phyloP scores from a whole-genome alignment of 1,140 invertebrate species.

The Ctenoplectra terminalis region DNA sequence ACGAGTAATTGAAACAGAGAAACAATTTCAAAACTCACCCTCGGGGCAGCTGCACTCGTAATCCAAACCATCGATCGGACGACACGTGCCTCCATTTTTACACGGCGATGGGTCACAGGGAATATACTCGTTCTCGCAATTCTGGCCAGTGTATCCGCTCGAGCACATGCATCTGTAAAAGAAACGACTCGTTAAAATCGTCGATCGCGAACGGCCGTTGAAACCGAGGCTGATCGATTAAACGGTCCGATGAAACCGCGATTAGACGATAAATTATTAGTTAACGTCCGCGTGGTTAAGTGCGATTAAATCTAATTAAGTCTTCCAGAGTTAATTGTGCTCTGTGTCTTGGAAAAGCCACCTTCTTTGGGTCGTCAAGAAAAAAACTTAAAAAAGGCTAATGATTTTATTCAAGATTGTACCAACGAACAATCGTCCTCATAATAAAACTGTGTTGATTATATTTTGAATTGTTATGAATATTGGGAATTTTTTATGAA shows the following conservation, averaged over 20 bases:
- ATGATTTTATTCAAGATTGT: not conserved
- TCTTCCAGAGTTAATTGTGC: slow-evolving; percentile 11
- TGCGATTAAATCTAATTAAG: too few relatives aligned
- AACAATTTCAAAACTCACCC: slow-evolving; percentile 86
- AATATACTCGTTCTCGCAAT: slow-evolving; percentile 95
- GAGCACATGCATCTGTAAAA: slow-evolving; percentile 92
- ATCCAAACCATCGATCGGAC: slow-evolving; percentile 87
- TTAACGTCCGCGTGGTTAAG: slow-evolving; percentile 34
- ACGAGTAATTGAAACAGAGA: slow-evolving; percentile 11
- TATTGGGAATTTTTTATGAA: too few relatives aligned
- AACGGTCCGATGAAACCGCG: slow-evolving; percentile 10
- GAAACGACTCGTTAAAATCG: slow-evolving; percentile 24
- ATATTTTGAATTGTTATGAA: too few relatives aligned
- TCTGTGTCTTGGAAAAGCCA: too few relatives aligned
- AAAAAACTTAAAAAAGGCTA: not conserved
- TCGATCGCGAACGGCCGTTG: not conserved
- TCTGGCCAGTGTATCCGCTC: slow-evolving; percentile 93
- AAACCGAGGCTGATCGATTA: slow-evolving; percentile 18
- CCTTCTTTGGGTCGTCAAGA: not conserved
- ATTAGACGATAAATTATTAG: slow-evolving; percentile 35
- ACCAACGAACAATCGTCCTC: too few relatives aligned
- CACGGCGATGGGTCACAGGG: slow-evolving; percentile 96
- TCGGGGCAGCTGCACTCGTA: slow-evolving; percentile 94
- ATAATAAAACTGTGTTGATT: too few relatives aligned
- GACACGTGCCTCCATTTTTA: slow-evolving; percentile 93